These are phyloP conservation scores for Rhynchomys soricoides DNA, from an alignment of 2,113 vertebrate species.

Conservation along the genomic window DNA sequence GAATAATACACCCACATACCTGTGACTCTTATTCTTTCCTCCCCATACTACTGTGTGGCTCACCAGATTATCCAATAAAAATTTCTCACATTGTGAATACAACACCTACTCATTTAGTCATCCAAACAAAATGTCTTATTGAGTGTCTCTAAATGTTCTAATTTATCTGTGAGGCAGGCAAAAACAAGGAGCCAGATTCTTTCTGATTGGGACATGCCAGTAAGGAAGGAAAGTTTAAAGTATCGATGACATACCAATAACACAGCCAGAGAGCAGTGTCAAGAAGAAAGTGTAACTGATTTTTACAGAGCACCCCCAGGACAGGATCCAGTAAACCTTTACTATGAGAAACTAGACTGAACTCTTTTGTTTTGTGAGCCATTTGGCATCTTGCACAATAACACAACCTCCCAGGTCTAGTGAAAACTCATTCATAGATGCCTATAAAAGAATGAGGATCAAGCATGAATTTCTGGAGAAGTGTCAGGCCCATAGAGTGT, in stretches of 20 bases:
- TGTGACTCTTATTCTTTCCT: rapidly evolving
- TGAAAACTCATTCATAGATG: neutral
- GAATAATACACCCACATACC: neutral
- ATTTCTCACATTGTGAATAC: neutral
- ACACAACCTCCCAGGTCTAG: neutral
- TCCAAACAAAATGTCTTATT: neutral
- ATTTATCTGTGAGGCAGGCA: neutral
- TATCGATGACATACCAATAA: neutral
- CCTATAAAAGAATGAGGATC: neutral
- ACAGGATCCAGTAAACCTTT: neutral
- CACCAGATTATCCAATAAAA: neutral
- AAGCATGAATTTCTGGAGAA: neutral
- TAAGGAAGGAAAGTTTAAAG: neutral
- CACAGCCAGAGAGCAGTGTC: neutral
- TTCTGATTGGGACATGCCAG: neutral
- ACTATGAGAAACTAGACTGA: neutral
- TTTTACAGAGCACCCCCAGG: neutral
- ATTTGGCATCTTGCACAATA: neutral
- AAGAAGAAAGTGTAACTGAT: neutral
- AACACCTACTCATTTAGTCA: neutral
- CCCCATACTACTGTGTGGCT: neutral
- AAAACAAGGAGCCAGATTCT: neutral
- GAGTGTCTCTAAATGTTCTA: neutral
- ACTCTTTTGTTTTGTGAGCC: neutral
- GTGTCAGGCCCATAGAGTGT: neutral